Conservation (phyloP, 2,888 invertebrate genomes). For the Drosophila ochracea region DNA sequence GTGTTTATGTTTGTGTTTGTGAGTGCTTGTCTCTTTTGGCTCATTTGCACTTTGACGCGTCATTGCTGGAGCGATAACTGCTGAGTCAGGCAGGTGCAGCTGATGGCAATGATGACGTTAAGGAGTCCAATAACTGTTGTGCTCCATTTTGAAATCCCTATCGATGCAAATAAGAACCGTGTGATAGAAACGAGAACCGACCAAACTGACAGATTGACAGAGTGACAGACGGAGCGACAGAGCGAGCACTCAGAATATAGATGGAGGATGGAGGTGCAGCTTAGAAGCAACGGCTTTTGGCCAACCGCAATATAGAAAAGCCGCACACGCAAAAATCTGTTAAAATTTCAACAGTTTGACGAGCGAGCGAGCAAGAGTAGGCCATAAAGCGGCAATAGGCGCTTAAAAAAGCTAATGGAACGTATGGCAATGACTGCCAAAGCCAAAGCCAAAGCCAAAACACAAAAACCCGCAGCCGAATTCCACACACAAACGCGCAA, state of each 20-base stretch:
- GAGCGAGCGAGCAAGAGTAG: constrained; percentile 10
- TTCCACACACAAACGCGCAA: constrained; percentile 1
- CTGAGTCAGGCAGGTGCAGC: constrained; percentile 68
- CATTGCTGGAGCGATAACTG: constrained; percentile 43
- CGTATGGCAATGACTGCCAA: constrained; percentile 62
- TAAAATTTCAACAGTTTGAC: constrained; percentile 63
- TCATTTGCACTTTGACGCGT: constrained; percentile 59
- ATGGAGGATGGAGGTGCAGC: constrained; percentile 8
- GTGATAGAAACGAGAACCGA: constrained; percentile 11
- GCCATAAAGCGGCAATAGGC: constrained; percentile 55
- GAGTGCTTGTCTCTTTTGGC: constrained; percentile 18
- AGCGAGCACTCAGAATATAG: constrained; percentile 21
- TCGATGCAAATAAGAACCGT: constrained; percentile 52
- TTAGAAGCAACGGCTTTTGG: constrained; percentile 50
- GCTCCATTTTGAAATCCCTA: constrained; percentile 43
- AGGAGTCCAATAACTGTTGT: constrained; percentile 67
- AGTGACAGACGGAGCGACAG: neutral
- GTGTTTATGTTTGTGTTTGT: constrained; percentile 5
- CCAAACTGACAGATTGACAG: constrained; percentile 7
- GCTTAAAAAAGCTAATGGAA: constrained; percentile 76
- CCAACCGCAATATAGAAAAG: constrained; percentile 72
- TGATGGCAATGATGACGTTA: constrained; percentile 77
- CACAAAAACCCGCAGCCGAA: constrained; percentile 9
- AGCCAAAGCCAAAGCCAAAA: constrained; percentile 31
- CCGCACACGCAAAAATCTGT: constrained; percentile 71